Evolutionary conservation across 2,797 vertebrate genomes (phyloP).

Genomic region (Pelobates cultripes): DNA sequence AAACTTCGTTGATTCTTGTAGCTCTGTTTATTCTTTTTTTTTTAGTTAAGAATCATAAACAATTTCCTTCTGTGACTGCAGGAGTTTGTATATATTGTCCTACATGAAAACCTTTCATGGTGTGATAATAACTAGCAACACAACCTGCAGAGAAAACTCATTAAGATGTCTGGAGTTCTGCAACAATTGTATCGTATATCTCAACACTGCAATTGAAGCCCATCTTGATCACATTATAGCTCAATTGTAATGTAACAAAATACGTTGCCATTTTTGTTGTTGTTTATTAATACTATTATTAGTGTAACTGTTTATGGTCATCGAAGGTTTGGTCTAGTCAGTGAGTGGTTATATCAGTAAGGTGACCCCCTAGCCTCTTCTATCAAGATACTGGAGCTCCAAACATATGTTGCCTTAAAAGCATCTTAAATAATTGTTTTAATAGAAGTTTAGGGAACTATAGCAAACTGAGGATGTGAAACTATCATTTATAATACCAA

Average conservation of each 20-base stretch:
- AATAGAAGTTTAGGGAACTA: no score
- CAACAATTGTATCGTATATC: conserved; percentile 20
- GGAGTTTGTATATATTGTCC: conserved; percentile 37
- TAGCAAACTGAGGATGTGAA: no score
- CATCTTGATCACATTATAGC: not conserved
- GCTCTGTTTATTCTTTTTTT: conserved; percentile 1
- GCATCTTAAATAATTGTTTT: no score
- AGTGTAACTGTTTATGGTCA: no score
- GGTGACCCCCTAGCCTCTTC: no score
- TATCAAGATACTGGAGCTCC: no score
- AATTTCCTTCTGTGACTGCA: conserved; percentile 39
- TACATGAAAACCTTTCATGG: conserved; percentile 30
- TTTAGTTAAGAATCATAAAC: conserved; percentile 34
- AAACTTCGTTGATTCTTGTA: not conserved
- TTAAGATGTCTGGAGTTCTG: conserved; percentile 17
- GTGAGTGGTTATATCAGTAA: no score
- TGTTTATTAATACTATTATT: no score
- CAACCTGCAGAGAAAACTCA: conserved; percentile 50
- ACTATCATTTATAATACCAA: no score
- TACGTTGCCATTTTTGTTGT: not conserved
- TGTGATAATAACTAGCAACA: conserved; percentile 43
- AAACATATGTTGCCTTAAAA: no score
- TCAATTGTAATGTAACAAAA: not conserved
- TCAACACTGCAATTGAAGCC: conserved; percentile 11
- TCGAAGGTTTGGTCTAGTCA: no score